Percentiles rank a stretch among this genome's conserved stretches.
Evolutionary conservation across 2,113 vertebrate species (phyloP).

Genomic region (Corythornis madagascariensis): DNA sequence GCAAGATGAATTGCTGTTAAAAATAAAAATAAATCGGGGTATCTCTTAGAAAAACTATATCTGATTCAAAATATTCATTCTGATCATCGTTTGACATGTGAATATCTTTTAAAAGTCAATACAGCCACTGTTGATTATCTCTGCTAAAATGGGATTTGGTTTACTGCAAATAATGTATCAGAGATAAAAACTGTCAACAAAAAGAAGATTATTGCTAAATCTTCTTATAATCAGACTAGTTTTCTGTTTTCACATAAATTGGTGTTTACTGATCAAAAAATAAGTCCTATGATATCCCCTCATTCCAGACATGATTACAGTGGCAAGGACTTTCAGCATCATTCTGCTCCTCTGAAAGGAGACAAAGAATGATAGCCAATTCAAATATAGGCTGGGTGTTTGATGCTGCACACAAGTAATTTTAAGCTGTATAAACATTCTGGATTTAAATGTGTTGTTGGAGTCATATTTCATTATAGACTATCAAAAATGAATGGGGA

Average conservation of each 20-base stretch:
- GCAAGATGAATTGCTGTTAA: neutral
- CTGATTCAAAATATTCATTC: neutral
- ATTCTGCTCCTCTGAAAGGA: neutral
- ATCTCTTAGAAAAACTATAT: neutral
- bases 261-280: conserved; percentile 6
- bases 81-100: neutral
- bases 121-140: neutral
- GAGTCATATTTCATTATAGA: neutral
- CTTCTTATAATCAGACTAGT: neutral
- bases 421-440: neutral
- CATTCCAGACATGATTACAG: neutral
- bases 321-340: neutral
- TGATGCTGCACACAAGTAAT: neutral
- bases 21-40: neutral
- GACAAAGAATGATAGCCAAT: neutral
- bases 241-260: conserved; percentile 1
- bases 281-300: neutral
- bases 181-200: conserved; percentile 23
- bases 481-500: neutral
- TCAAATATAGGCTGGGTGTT: neutral
- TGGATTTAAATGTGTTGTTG: neutral
- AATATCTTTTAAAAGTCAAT: conserved; percentile 1
- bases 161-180: conserved; percentile 19
- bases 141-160: neutral
- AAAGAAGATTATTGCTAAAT: conserved; percentile 14